These are phyloP conservation scores for Cyclargus thomasi DNA, from an alignment of 1,140 invertebrate genomes.

Conservation along the genomic window DNA sequence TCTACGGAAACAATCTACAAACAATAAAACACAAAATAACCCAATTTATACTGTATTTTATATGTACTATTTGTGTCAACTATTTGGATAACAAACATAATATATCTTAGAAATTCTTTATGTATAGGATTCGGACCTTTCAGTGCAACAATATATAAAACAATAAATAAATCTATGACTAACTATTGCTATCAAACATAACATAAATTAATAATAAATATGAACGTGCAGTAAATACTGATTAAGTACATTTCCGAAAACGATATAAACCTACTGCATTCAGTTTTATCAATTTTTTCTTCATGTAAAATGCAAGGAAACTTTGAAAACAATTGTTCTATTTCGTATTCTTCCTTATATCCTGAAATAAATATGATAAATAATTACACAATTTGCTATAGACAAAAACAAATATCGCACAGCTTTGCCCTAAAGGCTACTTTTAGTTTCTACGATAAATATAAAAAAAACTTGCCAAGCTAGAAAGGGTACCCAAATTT, in stretches of 20 bases:
- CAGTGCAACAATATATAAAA: background rate
- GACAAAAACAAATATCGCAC: constrained; percentile 22
- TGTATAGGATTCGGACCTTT: background rate
- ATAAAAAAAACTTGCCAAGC: constrained; percentile 23
- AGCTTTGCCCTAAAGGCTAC: background rate
- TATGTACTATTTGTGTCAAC: constrained; percentile 1
- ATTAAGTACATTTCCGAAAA: constrained; percentile 11
- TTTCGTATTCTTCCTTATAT: constrained; percentile 22
- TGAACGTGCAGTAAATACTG: constrained; percentile 6
- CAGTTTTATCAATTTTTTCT: constrained; percentile 16
- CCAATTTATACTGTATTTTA: constrained; percentile 7
- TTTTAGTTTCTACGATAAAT: background rate
- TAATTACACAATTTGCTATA: constrained; percentile 17
- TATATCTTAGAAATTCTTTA: constrained; percentile 1
- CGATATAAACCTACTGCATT: constrained; percentile 5
- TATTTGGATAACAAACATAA: constrained; percentile 14
- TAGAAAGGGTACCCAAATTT: constrained; percentile 46
- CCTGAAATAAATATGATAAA: constrained; percentile 37
- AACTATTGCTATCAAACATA: constrained; percentile 2
- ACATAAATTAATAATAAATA: constrained; percentile 6
- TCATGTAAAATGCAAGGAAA: constrained; percentile 48
- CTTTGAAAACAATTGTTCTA: constrained; percentile 32
- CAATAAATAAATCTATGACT: constrained; percentile 12
- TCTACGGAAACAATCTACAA: background rate
- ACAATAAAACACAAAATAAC: constrained; percentile 9